phyloP scores from a whole-genome alignment of 2,113 vertebrate species.

The Lucifuga dentata region DNA sequence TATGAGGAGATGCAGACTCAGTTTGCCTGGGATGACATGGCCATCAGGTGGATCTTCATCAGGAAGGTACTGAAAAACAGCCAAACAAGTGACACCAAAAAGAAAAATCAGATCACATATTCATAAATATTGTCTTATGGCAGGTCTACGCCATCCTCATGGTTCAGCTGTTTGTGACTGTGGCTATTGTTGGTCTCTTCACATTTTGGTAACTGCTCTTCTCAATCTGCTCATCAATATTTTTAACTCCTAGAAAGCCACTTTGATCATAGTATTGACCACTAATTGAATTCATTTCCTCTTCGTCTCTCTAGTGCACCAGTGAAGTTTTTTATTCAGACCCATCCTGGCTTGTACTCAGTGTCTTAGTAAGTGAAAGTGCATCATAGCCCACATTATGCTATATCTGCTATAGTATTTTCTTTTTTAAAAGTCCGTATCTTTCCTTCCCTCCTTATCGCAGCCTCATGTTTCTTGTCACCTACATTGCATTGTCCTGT shows the following conservation, averaged over 20 bases:
- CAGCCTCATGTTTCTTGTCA: slow-evolving; percentile 91
- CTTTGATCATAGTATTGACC: neutral
- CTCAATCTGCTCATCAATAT: neutral
- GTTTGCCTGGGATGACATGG: slow-evolving; percentile 90
- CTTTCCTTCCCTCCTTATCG: slow-evolving; percentile 1
- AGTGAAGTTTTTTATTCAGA: slow-evolving; percentile 89
- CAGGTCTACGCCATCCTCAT: slow-evolving; percentile 95
- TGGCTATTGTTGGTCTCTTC: slow-evolving; percentile 89
- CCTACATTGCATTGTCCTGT: slow-evolving; percentile 92
- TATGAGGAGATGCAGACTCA: slow-evolving; percentile 86
- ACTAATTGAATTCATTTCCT: neutral
- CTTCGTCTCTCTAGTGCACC: slow-evolving; percentile 83
- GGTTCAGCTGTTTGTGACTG: slow-evolving; percentile 88
- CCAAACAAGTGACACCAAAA: neutral
- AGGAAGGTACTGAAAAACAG: slow-evolving; percentile 86
- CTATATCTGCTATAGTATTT: neutral
- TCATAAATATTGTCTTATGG: neutral
- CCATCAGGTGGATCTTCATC: slow-evolving; percentile 90
- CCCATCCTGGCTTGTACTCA: slow-evolving; percentile 91
- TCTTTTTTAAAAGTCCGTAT: neutral
- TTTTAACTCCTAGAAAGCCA: too few relatives aligned
- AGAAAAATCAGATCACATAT: neutral
- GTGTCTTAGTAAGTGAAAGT: slow-evolving; percentile 90
- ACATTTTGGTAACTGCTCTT: slow-evolving; percentile 89
- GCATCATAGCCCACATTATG: neutral